Evolutionary conservation across 2,888 invertebrate species (phyloP).

Genomic region (Heliconius charithonia): DNA sequence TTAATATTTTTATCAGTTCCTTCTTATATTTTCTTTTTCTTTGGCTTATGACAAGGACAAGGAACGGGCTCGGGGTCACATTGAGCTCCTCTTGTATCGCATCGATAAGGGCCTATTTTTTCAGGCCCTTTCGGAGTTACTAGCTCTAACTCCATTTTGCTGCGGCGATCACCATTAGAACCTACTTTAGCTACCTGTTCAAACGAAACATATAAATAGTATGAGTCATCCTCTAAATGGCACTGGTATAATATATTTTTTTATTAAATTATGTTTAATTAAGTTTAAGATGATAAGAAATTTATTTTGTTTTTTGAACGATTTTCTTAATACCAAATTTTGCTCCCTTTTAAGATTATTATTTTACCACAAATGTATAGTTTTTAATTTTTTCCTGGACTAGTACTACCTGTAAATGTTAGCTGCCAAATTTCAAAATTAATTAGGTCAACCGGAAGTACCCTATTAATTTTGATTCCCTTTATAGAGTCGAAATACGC

Average conservation of each 20-base stretch:
- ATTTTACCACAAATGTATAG: no score
- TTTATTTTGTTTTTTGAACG: no score
- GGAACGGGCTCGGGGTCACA: conserved; percentile 68
- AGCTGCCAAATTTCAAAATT: no score
- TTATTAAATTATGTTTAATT: neutral
- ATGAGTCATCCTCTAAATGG: neutral
- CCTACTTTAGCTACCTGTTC: conserved; percentile 72
- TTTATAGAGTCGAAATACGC: no score
- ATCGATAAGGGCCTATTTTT: conserved; percentile 74
- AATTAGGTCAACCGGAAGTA: no score
- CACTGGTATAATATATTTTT: neutral
- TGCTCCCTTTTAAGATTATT: no score
- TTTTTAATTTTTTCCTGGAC: no score
- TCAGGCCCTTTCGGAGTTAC: conserved; percentile 86
- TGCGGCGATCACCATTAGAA: conserved; percentile 68
- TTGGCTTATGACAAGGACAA: conserved; percentile 58
- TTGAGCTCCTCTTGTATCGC: conserved; percentile 74
- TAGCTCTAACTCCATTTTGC: conserved; percentile 86
- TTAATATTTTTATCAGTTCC: neutral
- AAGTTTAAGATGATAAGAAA: neutral
- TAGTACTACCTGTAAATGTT: no score
- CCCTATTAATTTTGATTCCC: no score
- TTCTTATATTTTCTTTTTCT: conserved; percentile 54
- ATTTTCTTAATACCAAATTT: no score
- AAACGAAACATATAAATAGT: conserved; percentile 9